These are phyloP conservation scores for Equus quagga DNA, from an alignment of 2,113 vertebrate genomes.

Conservation along the genomic window DNA sequence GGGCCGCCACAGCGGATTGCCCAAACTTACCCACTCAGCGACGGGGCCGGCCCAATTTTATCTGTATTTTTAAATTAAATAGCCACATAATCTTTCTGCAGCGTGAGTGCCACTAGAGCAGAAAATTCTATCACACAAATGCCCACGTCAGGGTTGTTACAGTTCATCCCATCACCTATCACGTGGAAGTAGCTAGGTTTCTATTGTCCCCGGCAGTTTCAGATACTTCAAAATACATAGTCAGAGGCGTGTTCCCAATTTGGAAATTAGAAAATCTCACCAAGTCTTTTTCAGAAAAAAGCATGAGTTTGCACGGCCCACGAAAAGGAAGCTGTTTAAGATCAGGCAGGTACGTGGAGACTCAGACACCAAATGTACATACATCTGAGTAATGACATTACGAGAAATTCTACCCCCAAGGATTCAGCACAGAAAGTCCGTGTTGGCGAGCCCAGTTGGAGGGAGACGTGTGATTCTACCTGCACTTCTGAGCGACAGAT, in stretches of 20 bases:
- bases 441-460: neutral
- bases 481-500: neutral
- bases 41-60: neutral
- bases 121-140: neutral
- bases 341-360: neutral
- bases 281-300: neutral
- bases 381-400: neutral
- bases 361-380: neutral
- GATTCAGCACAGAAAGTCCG: neutral
- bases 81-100: neutral
- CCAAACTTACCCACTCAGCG: too few species aligned
- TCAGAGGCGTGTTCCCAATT: neutral
- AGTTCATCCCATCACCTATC: neutral
- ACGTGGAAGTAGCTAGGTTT: neutral
- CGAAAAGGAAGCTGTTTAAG: neutral
- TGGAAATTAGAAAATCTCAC: neutral
- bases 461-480: neutral
- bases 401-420: too few species aligned
- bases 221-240: neutral
- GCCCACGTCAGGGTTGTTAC: neutral
- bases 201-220: neutral
- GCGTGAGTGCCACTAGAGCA: neutral
- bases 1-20: too few species aligned
- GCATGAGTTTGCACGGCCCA: too few species aligned
- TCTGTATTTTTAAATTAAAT: neutral